Conservation (phyloP, 2,113 vertebrate genomes). For the Sander vitreus region DNA sequence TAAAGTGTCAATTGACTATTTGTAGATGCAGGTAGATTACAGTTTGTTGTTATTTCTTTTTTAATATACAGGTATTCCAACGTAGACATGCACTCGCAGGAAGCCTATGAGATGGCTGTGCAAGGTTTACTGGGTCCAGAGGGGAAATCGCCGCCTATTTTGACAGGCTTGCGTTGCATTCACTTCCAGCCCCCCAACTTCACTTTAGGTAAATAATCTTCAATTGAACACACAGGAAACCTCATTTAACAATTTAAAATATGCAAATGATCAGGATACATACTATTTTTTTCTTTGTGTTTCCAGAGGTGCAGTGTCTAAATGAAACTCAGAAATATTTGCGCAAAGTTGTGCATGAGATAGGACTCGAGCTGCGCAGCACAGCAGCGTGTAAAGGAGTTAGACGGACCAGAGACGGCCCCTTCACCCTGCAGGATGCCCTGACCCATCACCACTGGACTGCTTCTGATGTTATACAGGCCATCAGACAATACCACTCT, state of each 20-base stretch:
- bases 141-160: slow-evolving; percentile 88
- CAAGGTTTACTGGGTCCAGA: slow-evolving; percentile 90
- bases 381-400: slow-evolving; percentile 89
- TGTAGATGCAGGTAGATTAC: neutral
- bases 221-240: neutral
- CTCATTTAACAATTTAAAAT: neutral
- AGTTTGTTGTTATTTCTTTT: neutral
- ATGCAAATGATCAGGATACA: neutral
- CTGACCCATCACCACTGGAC: slow-evolving; percentile 89
- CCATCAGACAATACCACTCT: slow-evolving; percentile 71
- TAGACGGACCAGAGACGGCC: slow-evolving; percentile 88
- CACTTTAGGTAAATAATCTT: slow-evolving; percentile 86
- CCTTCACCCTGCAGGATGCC: slow-evolving; percentile 87
- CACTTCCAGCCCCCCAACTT: slow-evolving; percentile 90
- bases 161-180: slow-evolving; percentile 89
- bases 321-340: slow-evolving; percentile 95
- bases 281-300: neutral
- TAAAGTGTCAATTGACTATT: neutral
- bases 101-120: slow-evolving; percentile 94
- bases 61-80: slow-evolving; percentile 86
- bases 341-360: slow-evolving; percentile 91
- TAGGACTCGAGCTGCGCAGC: slow-evolving; percentile 92
- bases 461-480: slow-evolving; percentile 80
- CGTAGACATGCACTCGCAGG: slow-evolving; percentile 91
- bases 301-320: slow-evolving; percentile 91